Base-by-base conservation (phyloP, 1,140 invertebrate species). In the Sarcophaga bullata region DNA sequence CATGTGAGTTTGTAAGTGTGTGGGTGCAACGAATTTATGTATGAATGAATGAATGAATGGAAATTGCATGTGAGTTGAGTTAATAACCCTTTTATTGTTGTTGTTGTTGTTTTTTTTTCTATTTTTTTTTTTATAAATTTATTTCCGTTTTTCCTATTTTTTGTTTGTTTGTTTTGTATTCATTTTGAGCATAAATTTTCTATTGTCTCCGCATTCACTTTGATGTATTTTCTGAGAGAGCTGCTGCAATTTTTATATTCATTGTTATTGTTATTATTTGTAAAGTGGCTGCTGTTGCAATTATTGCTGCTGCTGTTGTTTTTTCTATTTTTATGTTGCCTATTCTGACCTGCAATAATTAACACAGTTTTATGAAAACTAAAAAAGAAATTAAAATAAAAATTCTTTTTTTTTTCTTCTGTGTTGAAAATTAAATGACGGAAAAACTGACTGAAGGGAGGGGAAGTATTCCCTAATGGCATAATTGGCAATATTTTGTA, bases 301-400 rank as follows among this genome's bases (percentile, higher is more conserved):
- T 68, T 68, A 68, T 19, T 68, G n/a, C 19, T 9, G 62, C 17
- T 17, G 54, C 54, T 58, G 54, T 0, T 58, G 62, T 68, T 68
- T 5, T 68, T 68, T 17, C 19, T 68, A 19, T 68, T 68, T n/a
- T 68, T 68, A 58, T 58, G 62, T 25, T 68, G n/a, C 62, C 6
- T 68, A 68, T 19, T 68, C 5, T 68, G 62, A 68, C 62, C 62
- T 68, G 62, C 62, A 68, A 68, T 68, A 68, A 68, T 68, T 68
- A 68, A 68, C 62, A 68, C 62, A 68, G 62, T 68, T 68, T 68
- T 68, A 25, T 68, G 17, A 68, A 68, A 13, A 58, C 4, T n/a
- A n/a, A 58, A 58, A 58, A 5, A 58, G 15, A 15, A 58, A 19
- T 25, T 19, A 2, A 37, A 37, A 37, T 2, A 1, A 37, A 37